A percentile compares a stretch with the other conserved stretches of the same genome.
Evolutionary conservation across 2,888 invertebrate species (phyloP).

Genomic region (Opisthograptis luteolata): DNA sequence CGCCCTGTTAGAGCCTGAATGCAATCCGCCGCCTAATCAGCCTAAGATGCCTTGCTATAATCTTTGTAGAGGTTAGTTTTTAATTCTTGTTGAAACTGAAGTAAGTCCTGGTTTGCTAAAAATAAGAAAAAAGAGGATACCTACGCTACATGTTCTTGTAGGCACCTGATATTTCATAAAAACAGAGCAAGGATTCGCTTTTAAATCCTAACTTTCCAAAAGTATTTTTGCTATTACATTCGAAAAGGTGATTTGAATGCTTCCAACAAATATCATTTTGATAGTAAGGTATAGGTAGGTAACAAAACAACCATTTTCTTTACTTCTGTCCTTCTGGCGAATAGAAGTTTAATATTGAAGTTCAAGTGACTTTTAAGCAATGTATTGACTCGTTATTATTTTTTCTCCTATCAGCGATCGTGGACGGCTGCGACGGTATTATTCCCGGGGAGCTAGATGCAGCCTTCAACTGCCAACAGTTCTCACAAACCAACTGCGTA

Average conservation of each 20-base stretch:
- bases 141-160: neutral
- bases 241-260: neutral
- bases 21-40: slow-evolving; percentile 83
- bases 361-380: neutral
- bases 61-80: slow-evolving; percentile 85
- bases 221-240: neutral
- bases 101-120: neutral
- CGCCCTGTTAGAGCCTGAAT: slow-evolving; percentile 87
- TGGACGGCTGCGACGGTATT: slow-evolving; percentile 85
- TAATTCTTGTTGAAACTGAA: neutral
- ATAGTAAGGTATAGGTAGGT: no score
- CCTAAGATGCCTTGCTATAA: slow-evolving; percentile 86
- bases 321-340: no score
- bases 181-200: no score
- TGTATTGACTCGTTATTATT: neutral
- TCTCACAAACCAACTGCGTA: slow-evolving; percentile 85
- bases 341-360: neutral
- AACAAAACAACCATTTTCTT: no score
- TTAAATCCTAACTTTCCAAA: no score
- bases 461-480: slow-evolving; percentile 85
- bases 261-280: neutral
- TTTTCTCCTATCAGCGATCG: slow-evolving; percentile 76
- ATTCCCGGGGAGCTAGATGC: slow-evolving; percentile 83
- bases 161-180: neutral
- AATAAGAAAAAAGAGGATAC: no score